Evolutionary conservation across 2,888 invertebrate species (phyloP).

Genomic region (Archips crataeganus): DNA sequence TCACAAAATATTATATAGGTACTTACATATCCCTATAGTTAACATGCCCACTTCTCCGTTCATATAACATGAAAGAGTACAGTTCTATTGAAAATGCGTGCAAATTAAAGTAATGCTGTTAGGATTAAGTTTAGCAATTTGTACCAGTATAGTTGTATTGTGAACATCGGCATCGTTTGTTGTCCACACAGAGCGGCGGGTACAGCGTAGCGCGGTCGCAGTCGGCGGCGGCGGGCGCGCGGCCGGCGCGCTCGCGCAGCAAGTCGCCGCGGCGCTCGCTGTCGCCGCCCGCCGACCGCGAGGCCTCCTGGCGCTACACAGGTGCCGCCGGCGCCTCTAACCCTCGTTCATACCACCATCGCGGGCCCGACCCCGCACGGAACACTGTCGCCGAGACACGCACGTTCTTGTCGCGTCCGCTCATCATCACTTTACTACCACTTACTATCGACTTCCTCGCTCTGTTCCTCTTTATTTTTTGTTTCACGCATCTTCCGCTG

Average conservation of each 20-base stretch:
- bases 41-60: background rate
- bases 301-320: constrained; percentile 87
- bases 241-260: constrained; percentile 87
- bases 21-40: background rate
- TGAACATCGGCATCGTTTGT: constrained; percentile 30
- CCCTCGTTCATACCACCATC: constrained; percentile 57
- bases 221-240: constrained; percentile 91
- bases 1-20: background rate
- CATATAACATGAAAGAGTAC: background rate
- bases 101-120: background rate
- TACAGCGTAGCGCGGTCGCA: constrained; percentile 91
- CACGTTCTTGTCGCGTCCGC: constrained; percentile 77
- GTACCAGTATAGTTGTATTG: background rate
- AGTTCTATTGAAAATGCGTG: background rate
- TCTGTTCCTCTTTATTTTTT: constrained; percentile 70
- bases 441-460: constrained; percentile 79
- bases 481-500: constrained; percentile 78
- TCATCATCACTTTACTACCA: constrained; percentile 83
- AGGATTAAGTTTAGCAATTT: too few relatives aligned
- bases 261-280: constrained; percentile 94
- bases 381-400: constrained; percentile 78
- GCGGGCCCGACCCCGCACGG: constrained; percentile 79
- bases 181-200: constrained; percentile 71
- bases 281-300: constrained; percentile 90
- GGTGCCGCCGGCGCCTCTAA: constrained; percentile 70